phyloP scores from a whole-genome alignment of 2,113 vertebrate species.

The Xyliphius kryptos region DNA sequence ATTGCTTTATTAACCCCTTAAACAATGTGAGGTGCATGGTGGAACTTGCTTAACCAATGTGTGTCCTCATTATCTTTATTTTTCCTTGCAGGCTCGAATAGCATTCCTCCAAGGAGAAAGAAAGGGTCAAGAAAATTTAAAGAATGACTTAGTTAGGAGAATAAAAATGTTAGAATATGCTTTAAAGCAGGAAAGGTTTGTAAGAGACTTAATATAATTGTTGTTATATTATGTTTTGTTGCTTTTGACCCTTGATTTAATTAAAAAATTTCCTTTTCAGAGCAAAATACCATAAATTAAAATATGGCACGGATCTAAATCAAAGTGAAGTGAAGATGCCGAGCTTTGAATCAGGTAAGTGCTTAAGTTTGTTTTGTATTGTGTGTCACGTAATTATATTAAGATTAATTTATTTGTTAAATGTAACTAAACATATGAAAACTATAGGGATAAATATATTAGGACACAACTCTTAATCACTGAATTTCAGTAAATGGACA shows the following conservation, averaged over 20 bases:
- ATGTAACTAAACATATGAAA: too few species aligned
- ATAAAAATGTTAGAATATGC: slow-evolving; percentile 99
- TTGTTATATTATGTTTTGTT: background rate
- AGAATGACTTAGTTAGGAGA: slow-evolving; percentile 99
- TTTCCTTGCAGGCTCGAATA: slow-evolving; percentile 83
- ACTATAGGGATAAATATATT: too few species aligned
- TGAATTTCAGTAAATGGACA: too few species aligned
- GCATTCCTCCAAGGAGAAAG: slow-evolving; percentile 98
- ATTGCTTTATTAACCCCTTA: too few species aligned
- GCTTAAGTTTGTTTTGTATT: background rate
- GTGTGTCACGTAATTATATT: too few species aligned
- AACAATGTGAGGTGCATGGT: too few species aligned
- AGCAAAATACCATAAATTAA: slow-evolving; percentile 99
- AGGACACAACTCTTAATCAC: too few species aligned
- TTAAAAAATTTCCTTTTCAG: slow-evolving; percentile 64
- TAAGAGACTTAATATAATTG: slow-evolving; percentile 27
- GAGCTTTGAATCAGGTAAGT: slow-evolving; percentile 89
- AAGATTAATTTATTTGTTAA: too few species aligned
- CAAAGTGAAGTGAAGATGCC: slow-evolving; percentile 98
- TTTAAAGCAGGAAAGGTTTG: slow-evolving; percentile 96
- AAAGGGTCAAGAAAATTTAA: slow-evolving; percentile 98
- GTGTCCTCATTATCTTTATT: background rate
- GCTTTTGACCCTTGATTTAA: too few species aligned
- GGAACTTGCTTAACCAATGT: too few species aligned
- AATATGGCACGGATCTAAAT: slow-evolving; percentile 96